phyloP scores from a whole-genome alignment of 2,888 invertebrate genomes.

The Ophioninae sp. region DNA sequence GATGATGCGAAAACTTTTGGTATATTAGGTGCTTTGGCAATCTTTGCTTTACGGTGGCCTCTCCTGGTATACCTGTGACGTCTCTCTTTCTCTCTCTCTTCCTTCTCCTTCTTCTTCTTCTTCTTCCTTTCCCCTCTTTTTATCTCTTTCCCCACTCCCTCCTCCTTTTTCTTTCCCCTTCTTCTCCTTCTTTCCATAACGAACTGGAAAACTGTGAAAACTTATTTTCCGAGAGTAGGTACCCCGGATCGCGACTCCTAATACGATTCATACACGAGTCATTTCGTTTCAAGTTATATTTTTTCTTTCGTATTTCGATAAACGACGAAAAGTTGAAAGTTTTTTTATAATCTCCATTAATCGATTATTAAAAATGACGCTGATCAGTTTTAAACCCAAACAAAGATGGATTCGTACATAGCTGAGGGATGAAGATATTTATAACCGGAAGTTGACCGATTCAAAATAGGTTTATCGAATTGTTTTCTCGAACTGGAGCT shows the following conservation, averaged over 20 bases:
- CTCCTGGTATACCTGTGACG: conserved; percentile 31
- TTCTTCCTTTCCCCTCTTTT: conserved; percentile 19
- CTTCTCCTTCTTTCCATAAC: background rate
- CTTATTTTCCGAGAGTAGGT: conserved; percentile 59
- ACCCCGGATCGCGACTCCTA: conserved; percentile 44
- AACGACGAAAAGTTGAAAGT: too few species aligned
- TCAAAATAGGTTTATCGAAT: background rate
- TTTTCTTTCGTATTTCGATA: too few species aligned
- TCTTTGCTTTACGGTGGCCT: conserved; percentile 74
- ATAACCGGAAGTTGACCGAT: too few species aligned
- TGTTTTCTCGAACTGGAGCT: background rate
- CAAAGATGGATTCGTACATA: too few species aligned
- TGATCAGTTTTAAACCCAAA: too few species aligned
- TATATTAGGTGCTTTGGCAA: conserved; percentile 79
- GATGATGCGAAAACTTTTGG: conserved; percentile 81
- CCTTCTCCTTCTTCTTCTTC: background rate
- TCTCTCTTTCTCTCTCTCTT: conserved; percentile 3
- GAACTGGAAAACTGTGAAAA: conserved; percentile 65
- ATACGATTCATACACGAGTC: conserved; percentile 30
- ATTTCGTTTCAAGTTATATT: conserved; percentile 8
- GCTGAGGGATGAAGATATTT: too few species aligned
- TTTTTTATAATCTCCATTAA: too few species aligned
- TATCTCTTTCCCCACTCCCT: background rate
- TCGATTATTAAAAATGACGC: too few species aligned
- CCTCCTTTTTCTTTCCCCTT: conserved; percentile 1